Evolutionary conservation across 53 echinoderm and acorn worm genomes (phyloP), one percentile per base, ranked within the genome.

Genomic region (Actinopyga echinites): DNA sequence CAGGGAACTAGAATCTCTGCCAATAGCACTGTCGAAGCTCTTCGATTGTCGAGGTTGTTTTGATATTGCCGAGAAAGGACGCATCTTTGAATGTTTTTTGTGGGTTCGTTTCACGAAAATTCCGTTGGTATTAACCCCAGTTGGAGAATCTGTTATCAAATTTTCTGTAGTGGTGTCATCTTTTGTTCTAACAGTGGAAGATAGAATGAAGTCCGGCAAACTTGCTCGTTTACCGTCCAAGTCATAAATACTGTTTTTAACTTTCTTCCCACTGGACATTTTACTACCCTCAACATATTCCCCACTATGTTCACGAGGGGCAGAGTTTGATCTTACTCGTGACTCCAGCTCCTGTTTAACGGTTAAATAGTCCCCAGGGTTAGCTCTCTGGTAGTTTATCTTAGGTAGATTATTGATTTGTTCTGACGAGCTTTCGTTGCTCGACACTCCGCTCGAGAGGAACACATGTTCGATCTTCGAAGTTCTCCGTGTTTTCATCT

Each of bases 401-500:
- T 75, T 75, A 23, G 77, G 77, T 31, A 75, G 29, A 13, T 75
- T 75, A 31, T 75, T 75, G 54, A 75, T 75, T 8, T 75, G 29
- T 75, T 75, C 77, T 19, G 54, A 53, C 1, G 77, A 75, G 56
- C 77, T 75, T 7, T 75, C 77, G 29, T 75, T 75, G 49, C 77
- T 75, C 9, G 77, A 75, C 32, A 56, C 55, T 13, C 77, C 77
- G 54, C 77, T 75, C 30, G 88, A 77, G 6, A 58, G 33, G n/a
- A 43, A 52, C 20, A 65, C 29, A 1, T 77, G 82, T 34, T 28
- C 52, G 0, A 83, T 78, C 78, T 69, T 88, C 30, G 83, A 78
- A 21, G 83, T 83, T 22, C 88, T 78, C 1, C 80, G 80, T 35
- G 80, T 82, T 35, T 79, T 91, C 10, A 75, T 87, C 58, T 86